Percentiles rank a stretch among this genome's conserved stretches.
Conservation (phyloP, 2,888 invertebrate genomes). For the Oscheius sp. region DNA sequence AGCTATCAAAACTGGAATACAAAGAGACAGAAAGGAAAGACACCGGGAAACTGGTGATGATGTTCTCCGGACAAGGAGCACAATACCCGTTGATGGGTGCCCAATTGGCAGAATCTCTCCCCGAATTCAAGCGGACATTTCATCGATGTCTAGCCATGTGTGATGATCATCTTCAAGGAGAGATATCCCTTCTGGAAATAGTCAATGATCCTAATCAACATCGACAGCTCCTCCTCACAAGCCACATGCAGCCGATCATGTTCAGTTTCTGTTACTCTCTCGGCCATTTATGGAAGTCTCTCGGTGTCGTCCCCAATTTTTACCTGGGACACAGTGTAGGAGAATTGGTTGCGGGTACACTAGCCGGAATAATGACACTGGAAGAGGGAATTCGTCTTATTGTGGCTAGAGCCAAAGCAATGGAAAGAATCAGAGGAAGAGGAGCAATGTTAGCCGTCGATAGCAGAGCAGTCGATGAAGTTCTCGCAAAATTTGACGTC, state of each 20-base stretch:
- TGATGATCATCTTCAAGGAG: slow-evolving; percentile 41
- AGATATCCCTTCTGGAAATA: slow-evolving; percentile 42
- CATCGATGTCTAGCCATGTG: slow-evolving; percentile 38
- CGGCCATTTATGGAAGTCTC: slow-evolving; percentile 54
- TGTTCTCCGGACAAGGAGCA: slow-evolving; percentile 64
- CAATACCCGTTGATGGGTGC: slow-evolving; percentile 61
- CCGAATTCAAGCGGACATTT: slow-evolving; percentile 46
- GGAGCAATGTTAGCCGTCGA: slow-evolving; percentile 63
- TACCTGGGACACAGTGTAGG: slow-evolving; percentile 60
- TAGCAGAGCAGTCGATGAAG: slow-evolving; percentile 46
- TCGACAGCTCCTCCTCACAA: slow-evolving; percentile 45
- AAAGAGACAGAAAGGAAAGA: neutral
- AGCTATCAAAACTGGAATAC: neutral
- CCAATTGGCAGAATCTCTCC: slow-evolving; percentile 52
- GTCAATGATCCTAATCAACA: slow-evolving; percentile 43
- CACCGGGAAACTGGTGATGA: slow-evolving; percentile 45
- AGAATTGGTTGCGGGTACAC: slow-evolving; percentile 56
- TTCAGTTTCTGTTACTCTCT: slow-evolving; percentile 58
- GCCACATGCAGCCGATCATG: slow-evolving; percentile 58
- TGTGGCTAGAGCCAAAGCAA: slow-evolving; percentile 55
- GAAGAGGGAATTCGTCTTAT: slow-evolving; percentile 55
- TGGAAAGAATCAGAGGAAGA: slow-evolving; percentile 56
- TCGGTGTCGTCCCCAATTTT: slow-evolving; percentile 24
- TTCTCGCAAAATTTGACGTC: slow-evolving; percentile 45
- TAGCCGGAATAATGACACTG: slow-evolving; percentile 52